phyloP scores from a whole-genome alignment of 2,888 invertebrate genomes.

The Drosophila maculinotata region DNA sequence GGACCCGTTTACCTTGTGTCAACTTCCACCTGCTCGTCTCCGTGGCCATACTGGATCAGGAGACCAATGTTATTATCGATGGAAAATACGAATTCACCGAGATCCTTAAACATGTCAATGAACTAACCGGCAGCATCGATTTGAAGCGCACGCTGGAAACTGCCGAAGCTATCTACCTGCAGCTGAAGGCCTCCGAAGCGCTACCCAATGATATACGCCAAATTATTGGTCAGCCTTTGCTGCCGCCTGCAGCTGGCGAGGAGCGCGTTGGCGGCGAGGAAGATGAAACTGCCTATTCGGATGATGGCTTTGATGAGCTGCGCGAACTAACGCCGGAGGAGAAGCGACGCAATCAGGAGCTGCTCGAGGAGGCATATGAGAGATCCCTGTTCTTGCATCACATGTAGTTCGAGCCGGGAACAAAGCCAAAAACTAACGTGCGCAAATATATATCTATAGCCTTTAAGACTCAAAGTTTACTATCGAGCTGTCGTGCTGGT shows the following conservation, averaged over 20 bases:
- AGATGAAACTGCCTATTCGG: conserved; percentile 81
- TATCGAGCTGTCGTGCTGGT: conserved; percentile 38
- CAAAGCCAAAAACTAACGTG: conserved; percentile 49
- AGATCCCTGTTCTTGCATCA: conserved; percentile 82
- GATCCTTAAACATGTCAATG: conserved; percentile 98
- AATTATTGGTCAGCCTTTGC: conserved; percentile 88
- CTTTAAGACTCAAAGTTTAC: conserved; percentile 76
- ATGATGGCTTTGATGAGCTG: conserved; percentile 83
- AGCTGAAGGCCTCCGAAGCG: conserved; percentile 90
- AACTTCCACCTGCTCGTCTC: conserved; percentile 98
- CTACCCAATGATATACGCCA: conserved; percentile 90
- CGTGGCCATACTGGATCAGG: conserved; percentile 95
- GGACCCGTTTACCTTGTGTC: conserved; percentile 97
- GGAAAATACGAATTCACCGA: conserved; percentile 97
- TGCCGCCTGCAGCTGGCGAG: conserved; percentile 47
- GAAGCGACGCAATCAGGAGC: conserved; percentile 80
- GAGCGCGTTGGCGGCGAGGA: conserved; percentile 40
- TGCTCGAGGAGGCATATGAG: conserved; percentile 85
- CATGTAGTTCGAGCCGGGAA: conserved; percentile 53
- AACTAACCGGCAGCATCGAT: conserved; percentile 94
- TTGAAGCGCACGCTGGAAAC: conserved; percentile 92
- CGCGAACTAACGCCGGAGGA: conserved; percentile 80
- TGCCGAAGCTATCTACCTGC: conserved; percentile 97
- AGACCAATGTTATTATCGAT: conserved; percentile 94
- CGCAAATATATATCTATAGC: conserved; percentile 69